Conservation (phyloP, 2,797 vertebrate species). For the Catostomus latipinnis region DNA sequence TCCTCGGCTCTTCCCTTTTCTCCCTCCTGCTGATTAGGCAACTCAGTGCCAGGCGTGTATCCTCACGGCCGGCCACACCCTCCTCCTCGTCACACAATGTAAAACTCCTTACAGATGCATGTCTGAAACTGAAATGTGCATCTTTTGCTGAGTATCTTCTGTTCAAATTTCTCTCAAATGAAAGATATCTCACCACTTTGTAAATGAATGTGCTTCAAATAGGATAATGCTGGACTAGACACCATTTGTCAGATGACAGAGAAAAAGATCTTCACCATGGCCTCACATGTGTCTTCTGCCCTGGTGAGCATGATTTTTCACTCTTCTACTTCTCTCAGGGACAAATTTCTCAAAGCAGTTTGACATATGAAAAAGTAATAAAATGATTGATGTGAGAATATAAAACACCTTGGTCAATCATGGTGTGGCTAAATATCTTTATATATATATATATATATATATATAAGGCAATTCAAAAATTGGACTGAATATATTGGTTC, state of each 20-base stretch:
- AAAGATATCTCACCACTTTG: background rate
- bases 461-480: too few relatives aligned
- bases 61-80: too few relatives aligned
- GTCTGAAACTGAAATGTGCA: too few relatives aligned
- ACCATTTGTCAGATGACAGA: conserved; percentile 88
- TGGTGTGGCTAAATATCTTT: background rate
- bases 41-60: too few relatives aligned
- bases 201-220: conserved; percentile 16
- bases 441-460: background rate
- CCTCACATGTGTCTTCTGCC: conserved; percentile 86
- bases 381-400: background rate
- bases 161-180: background rate
- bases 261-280: conserved; percentile 85
- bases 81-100: too few relatives aligned
- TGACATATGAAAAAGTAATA: background rate
- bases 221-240: conserved; percentile 78
- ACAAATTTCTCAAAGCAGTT: background rate
- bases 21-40: too few relatives aligned
- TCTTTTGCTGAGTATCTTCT: background rate
- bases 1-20: too few relatives aligned
- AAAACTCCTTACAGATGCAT: too few relatives aligned
- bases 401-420: background rate
- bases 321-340: background rate
- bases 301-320: conserved; percentile 79
- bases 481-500: too few relatives aligned